Conservation (phyloP, 2,888 invertebrate species). For the Amblyjoppa fuscipennis region DNA sequence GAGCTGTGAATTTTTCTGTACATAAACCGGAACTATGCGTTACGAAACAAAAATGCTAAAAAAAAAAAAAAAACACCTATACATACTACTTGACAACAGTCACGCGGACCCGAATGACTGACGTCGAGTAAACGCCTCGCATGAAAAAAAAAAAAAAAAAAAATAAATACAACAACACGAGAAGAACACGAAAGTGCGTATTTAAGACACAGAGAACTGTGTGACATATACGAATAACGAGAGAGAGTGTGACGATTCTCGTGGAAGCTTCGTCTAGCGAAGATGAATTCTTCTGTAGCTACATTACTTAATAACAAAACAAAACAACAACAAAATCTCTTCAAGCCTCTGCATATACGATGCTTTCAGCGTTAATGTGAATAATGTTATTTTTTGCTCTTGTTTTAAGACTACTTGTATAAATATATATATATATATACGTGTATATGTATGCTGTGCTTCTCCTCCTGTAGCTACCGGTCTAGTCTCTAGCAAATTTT, state of each 20-base stretch:
- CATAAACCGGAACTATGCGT: slow-evolving; percentile 40
- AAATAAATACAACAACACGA: slow-evolving; percentile 5
- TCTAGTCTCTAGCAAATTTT: slow-evolving; percentile 43
- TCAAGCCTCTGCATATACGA: slow-evolving; percentile 47
- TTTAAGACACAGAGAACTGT: slow-evolving; percentile 39
- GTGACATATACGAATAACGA: slow-evolving; percentile 28
- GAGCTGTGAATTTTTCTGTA: slow-evolving; percentile 46
- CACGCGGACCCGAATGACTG: slow-evolving; percentile 34
- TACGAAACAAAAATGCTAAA: slow-evolving; percentile 26
- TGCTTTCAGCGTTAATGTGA: slow-evolving; percentile 47
- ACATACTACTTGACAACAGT: slow-evolving; percentile 43
- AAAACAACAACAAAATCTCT: slow-evolving; percentile 45
- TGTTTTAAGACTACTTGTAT: slow-evolving; percentile 45
- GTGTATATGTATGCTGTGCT: slow-evolving; percentile 44
- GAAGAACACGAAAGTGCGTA: slow-evolving; percentile 27
- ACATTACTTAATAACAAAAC: slow-evolving; percentile 57
- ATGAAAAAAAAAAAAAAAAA: slow-evolving; percentile 40
- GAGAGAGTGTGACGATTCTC: slow-evolving; percentile 23
- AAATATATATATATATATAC: background rate
- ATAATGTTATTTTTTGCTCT: slow-evolving; percentile 17
- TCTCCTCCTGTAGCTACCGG: slow-evolving; percentile 51
- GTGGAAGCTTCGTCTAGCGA: slow-evolving; percentile 57
- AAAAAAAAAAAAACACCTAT: slow-evolving; percentile 40
- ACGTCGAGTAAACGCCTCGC: slow-evolving; percentile 38
- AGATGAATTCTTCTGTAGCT: slow-evolving; percentile 44